Percentiles rank a stretch among this genome's conserved stretches.
phyloP scores from a whole-genome alignment of 2,888 invertebrate species.

The Listrodromus nycthemerus region DNA sequence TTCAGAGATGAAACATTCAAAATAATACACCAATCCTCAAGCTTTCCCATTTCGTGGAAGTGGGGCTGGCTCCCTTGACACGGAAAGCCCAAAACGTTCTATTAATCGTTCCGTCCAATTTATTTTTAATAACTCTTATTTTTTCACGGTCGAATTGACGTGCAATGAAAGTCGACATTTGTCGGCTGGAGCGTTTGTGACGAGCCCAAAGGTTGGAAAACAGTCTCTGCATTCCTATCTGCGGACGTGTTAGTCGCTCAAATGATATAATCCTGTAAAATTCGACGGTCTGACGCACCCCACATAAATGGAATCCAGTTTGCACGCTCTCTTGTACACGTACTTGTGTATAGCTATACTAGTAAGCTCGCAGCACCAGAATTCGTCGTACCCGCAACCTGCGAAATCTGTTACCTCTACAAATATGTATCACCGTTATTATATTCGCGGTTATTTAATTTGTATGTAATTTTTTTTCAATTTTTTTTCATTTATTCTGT shows the following conservation, averaged over 20 bases:
- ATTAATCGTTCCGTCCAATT: constrained; percentile 19
- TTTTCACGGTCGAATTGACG: constrained; percentile 14
- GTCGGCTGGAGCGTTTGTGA: constrained; percentile 13
- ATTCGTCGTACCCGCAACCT: not conserved
- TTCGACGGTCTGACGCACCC: constrained; percentile 21
- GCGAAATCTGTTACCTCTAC: constrained; percentile 36
- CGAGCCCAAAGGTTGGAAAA: constrained; percentile 6
- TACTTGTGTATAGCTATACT: not conserved
- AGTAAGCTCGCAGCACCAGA: not conserved
- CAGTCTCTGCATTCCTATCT: not conserved
- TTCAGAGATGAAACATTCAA: not conserved
- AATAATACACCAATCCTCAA: not conserved
- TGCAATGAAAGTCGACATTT: constrained; percentile 32
- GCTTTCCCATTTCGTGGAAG: not conserved
- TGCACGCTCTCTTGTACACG: not conserved
- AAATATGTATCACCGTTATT: constrained; percentile 42
- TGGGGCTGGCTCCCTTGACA: not conserved
- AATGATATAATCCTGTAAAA: constrained; percentile 50
- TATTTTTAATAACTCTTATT: constrained; percentile 13
- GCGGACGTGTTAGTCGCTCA: constrained; percentile 23
- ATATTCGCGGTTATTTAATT: constrained; percentile 50
- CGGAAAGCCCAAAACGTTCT: constrained; percentile 5
- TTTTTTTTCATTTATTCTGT: constrained; percentile 9
- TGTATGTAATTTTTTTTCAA: constrained; percentile 20
- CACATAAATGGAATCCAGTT: constrained; percentile 11